Base-by-base conservation (phyloP, 2,797 vertebrate genomes). In the Taeniopygia guttata region DNA sequence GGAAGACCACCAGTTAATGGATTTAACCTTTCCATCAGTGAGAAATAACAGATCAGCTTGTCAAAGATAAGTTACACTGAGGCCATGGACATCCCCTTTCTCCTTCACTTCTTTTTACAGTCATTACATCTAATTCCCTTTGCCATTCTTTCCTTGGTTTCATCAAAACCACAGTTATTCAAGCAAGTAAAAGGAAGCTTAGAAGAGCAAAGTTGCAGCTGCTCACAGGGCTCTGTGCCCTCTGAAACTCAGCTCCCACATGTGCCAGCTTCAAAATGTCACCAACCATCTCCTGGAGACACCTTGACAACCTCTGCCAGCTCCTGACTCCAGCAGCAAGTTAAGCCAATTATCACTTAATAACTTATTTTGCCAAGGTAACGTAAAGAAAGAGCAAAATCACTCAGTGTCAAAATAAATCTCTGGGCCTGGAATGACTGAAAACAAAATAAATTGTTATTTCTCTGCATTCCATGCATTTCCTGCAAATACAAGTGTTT, bases 1-100 rank as follows among this genome's bases (percentile, higher is more conserved):
- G 73, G 89, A 87, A 92, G 91, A 84, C 73, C 84, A 92, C 89
- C 91, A 84, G 76, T 49, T 94, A 93, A 95, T 93, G 87, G 91
- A 72, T 92, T 95, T 91, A 86, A 95, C 93, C 92, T 96, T 89
- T 91, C 40, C 27, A 72, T 55, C 66, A 69, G 49, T 56, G 87
- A 88, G 73, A 90, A 92, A 69, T 18, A 91, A 76, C 55, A 69
- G 63, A 91, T 59, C 67, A 59, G 79, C 79, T 16, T 6, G 55
- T 69, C 94, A 89, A 64, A 90, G 89, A 40, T 59, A 74, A 91
- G 90, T 89, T 91, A 75, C 58, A 14, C 79, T 13, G 2, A 63
- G 94, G 55, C 55, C 69, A 32, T 2, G 21, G 19, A 18, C 15
- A 13, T 75, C 87, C 79, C 84, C 48, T 94, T 94, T 92, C 92